Percentiles rank a stretch among this genome's conserved stretches.
Conservation (phyloP, 1,140 invertebrate species). For the Rhopalosiphum maidis region DNA sequence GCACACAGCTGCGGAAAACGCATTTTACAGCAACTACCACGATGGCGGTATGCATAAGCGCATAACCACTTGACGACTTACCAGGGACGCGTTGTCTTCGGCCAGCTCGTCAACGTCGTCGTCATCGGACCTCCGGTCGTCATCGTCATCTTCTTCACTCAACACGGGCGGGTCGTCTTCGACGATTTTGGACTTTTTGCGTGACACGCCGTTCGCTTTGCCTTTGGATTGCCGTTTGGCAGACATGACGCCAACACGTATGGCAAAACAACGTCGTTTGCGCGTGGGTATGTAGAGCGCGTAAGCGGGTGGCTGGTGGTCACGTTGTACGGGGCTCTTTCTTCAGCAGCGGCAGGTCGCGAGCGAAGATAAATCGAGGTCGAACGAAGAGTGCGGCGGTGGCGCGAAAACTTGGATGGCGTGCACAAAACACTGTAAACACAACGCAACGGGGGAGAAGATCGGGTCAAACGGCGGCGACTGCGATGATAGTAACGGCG, state of each 20-base stretch:
- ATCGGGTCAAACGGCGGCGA: conserved; percentile 35
- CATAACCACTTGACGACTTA: neutral
- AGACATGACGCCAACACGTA: conserved; percentile 1
- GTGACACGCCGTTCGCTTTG: conserved; percentile 44
- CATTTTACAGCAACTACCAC: neutral
- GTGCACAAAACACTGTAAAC: neutral
- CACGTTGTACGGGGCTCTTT: neutral
- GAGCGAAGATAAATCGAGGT: neutral
- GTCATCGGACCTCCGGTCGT: conserved; percentile 63
- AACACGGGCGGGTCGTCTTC: conserved; percentile 64
- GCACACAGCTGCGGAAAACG: neutral
- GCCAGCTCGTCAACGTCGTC: conserved; percentile 62
- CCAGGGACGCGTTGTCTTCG: conserved; percentile 43
- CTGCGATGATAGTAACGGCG: neutral
- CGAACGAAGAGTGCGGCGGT: neutral
- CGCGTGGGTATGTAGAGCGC: neutral
- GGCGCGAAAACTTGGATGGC: conserved; percentile 12
- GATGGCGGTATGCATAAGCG: neutral
- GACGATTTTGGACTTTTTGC: conserved; percentile 61
- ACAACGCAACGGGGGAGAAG: neutral
- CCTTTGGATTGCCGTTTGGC: conserved; percentile 48
- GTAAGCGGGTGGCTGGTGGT: neutral
- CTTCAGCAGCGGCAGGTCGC: too few species aligned
- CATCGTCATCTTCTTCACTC: conserved; percentile 64
- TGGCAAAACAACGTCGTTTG: neutral